Conservation (phyloP, 2,113 vertebrate genomes). For the Thalassoma bifasciatum region DNA sequence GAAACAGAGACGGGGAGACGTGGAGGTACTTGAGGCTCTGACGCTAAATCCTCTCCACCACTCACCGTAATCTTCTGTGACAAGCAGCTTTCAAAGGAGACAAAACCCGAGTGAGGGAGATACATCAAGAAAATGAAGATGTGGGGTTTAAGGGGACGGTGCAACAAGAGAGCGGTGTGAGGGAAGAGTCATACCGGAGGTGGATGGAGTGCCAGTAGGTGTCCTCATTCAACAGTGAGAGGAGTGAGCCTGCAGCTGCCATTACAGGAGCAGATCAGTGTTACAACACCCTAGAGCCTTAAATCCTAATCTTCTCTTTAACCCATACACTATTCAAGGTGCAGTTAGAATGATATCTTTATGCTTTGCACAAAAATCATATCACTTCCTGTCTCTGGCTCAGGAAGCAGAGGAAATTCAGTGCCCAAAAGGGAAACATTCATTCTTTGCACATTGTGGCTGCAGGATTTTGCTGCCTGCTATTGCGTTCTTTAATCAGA, state of each 20-base stretch:
- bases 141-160: background rate
- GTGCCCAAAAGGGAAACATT: background rate
- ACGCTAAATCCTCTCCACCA: conserved; percentile 28
- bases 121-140: conserved; percentile 11
- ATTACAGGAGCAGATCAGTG: conserved; percentile 22
- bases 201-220: conserved; percentile 63
- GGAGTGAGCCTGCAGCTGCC: conserved; percentile 4
- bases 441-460: background rate
- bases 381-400: background rate
- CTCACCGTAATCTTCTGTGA: conserved; percentile 53
- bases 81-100: conserved; percentile 41
- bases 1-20: background rate
- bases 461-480: background rate
- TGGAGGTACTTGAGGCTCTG: conserved; percentile 19
- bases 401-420: background rate
- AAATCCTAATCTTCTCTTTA: conserved; percentile 1
- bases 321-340: conserved; percentile 10
- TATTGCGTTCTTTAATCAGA: background rate
- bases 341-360: background rate
- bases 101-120: background rate
- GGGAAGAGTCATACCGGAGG: conserved; percentile 3
- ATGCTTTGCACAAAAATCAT: background rate
- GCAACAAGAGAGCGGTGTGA: background rate
- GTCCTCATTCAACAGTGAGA: conserved; percentile 71
- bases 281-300: conserved; percentile 16